phyloP scores from a whole-genome alignment of 2,797 vertebrate genomes.

The Buceros bicornis region DNA sequence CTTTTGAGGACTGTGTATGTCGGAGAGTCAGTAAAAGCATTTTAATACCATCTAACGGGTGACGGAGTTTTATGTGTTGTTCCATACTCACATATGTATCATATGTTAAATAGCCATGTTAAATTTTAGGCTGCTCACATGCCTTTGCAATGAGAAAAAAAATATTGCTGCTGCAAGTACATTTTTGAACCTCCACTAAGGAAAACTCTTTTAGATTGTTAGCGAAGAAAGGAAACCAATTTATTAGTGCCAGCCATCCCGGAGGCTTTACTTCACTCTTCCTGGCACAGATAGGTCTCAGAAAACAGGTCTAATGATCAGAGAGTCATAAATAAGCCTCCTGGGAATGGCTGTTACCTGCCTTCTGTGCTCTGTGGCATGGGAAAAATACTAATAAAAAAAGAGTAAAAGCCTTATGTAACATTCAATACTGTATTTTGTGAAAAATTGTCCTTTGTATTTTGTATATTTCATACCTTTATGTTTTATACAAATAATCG shows the following conservation, averaged over 20 bases:
- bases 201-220: not conserved
- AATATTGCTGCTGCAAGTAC: not conserved
- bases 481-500: not conserved
- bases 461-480: not conserved
- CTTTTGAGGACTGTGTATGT: not conserved
- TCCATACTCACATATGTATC: not conserved
- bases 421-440: not conserved
- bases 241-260: not conserved
- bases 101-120: not conserved
- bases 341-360: not conserved
- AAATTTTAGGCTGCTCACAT: not conserved
- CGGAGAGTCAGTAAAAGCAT: not conserved
- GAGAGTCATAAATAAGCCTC: not conserved
- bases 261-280: not conserved
- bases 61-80: not conserved
- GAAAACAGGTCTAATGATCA: not conserved
- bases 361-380: not conserved
- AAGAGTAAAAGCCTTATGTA: fast-evolving
- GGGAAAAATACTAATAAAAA: not conserved
- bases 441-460: not conserved
- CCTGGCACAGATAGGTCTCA: not conserved
- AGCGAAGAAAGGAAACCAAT: not conserved
- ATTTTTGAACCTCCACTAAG: not conserved
- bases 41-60: not conserved
- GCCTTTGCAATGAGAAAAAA: not conserved